Base-by-base conservation (phyloP, 1,140 invertebrate genomes). In the Apocrypta bakeri region DNA sequence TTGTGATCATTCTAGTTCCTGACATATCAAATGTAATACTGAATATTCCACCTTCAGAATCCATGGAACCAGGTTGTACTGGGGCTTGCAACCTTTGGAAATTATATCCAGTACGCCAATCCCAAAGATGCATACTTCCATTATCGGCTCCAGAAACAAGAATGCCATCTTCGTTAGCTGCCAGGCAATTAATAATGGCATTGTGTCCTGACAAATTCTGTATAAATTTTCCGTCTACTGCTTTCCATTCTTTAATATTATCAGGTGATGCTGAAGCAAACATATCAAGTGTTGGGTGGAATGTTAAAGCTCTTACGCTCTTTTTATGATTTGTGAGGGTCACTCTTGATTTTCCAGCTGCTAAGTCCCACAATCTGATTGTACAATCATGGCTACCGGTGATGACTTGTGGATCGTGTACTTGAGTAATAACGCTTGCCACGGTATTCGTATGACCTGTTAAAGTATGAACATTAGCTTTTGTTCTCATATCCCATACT, bases 291-390 rank as follows among this genome's bases (percentile, higher is more conserved):
- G 95, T 96, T 0, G 99, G 99, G 94, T 99, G 98, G 14, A 99
- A 93, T 0, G 96, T 95, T 1, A 99, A 90, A 64, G 98, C 95
- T 82, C 99, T 93, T 0, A 99, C 98, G 87, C 98, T 99, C 89
- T 99, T 99, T 91, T 99, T 99, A 90, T 99, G 99, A 93, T 99
- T 99, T 0, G 99, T 99, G 0, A 99, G 92, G 9, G 99, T 99
- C 72, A 96, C 97, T 86, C 96, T 95, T 21, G 98, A 98, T 91
- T 98, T 98, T 80, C 99, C 99, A 17, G 98, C 97, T 11, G 98
- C 98, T 48, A 99, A 92, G 92, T 99, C 99, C 99, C 99, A 99
- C 27, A 99, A 91, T 25, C 99, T 93, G 81, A 99, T 96, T 0
- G 96, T 97, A 4, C 96, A 96, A 88, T 97, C 96, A 88, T 97